Evolutionary conservation across 2,888 invertebrate species (phyloP), one percentile per base, ranked within the genome.

Genomic region (Dusona sp.): DNA sequence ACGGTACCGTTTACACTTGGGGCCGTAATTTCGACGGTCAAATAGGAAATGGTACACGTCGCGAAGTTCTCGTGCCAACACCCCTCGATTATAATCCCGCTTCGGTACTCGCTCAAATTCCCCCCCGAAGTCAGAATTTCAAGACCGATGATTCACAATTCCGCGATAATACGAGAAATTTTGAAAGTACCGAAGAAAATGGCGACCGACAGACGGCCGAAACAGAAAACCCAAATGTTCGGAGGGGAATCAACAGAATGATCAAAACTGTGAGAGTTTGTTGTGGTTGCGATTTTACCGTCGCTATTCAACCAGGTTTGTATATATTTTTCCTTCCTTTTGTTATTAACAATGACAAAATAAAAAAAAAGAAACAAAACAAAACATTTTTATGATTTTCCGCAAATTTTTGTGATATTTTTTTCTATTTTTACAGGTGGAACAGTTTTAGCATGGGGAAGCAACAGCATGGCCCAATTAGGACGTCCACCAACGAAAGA

Each of bases 11-110:
- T 1, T 98, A 97, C 90, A 96, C 97, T 0, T 98, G 98, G 98
- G 98, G 99, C 2, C 96, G 98, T 87, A 98, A 98, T 94, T 96
- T 98, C 87, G 98, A 99, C 92, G 98, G 98, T 51, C 99, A 99
- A 93, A 95, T 99, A 79, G 98, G 98, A 29, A 96, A 96, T 82
- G 97, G 97, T 3, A 96, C 96, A 85, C 95, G 96, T 85, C 95
- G 95, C 87, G 95, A 96, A 90, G 94, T 96, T 4, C 88, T 92
- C n/a, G 94, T 95, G 89, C 96, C 96, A 0, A 95, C 95, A 0
- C 95, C 95, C 80, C 94, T 96, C 3, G 94, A 94, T 88, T 94
- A 95, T 64, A 94, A 94, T 75, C 94, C 94, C 1, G 94, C 95
- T 7, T 91, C 91, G 11, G 89, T 92, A 13, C 88, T 92, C 9